Evolutionary conservation across 2,797 vertebrate species (phyloP), one percentile per base, ranked within the genome.

Genomic region (Oophaga sylvatica): DNA sequence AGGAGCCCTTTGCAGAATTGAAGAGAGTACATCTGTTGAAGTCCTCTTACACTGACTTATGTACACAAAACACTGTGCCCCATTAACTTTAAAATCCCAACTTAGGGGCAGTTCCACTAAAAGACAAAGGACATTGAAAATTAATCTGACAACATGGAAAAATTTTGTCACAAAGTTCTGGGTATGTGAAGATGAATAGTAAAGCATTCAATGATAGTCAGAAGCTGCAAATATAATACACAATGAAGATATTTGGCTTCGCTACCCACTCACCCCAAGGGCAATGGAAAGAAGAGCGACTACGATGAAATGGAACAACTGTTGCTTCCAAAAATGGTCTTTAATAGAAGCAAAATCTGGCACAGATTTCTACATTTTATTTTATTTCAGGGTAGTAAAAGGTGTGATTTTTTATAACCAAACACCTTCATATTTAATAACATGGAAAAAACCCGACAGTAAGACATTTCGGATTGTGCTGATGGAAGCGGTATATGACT

Each of bases 91-190:
- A 80, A 65, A 35, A 80, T 80, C 68, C 70, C 60, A 68, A 82
- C 62, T 78, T 78, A 81, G 60, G 56, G 31, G 16, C 56, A 17
- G 41, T 80, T 89, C 80, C 41, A 83, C 19, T 70, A 20, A n/a
- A 82, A 80, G 75, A 83, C 84, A 83, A 84, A 63, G 87, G 8
- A 12, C 56, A 17, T 73, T 29, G 41, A 80, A 62, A 84, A 84
- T 83, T 7, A 62, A 83, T 83, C 60, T 86, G 63, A 83, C 71
- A 48, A 48, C n/a, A 86, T 86, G 88, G 88, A 89, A 89, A 88
- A 83, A 65, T 48, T 56, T 71, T 85, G 70, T 89, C 88, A 89
- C 88, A 86, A 62, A 82, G 87, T 75, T 59, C 53, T 45, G 57
- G 59, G 78, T 60, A 85, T 81, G 83, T 48, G 4, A 60, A 81